These are phyloP conservation scores for Eretmocerus hayati DNA, from an alignment of 2,888 invertebrate genomes.

Conservation along the genomic window DNA sequence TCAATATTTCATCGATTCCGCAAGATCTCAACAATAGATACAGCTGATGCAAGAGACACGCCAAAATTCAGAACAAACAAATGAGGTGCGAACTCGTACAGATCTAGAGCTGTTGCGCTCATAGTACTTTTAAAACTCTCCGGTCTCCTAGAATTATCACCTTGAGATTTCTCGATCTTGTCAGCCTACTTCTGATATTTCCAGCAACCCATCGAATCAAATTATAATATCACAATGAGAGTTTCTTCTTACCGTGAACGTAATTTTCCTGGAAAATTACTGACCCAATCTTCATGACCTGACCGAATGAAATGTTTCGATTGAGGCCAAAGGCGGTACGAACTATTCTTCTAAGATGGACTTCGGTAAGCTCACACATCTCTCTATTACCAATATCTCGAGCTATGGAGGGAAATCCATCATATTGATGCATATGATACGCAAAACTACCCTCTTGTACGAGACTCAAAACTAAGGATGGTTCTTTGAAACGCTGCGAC, in stretches of 20 bases:
- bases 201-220: background rate
- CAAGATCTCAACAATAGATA: too few relatives aligned
- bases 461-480: slow-evolving; percentile 32
- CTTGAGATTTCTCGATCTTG: background rate
- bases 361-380: slow-evolving; percentile 33
- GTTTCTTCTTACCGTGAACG: background rate
- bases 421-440: slow-evolving; percentile 36
- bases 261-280: slow-evolving; percentile 27
- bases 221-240: background rate
- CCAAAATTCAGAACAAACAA: background rate
- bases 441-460: slow-evolving; percentile 33
- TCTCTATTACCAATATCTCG: slow-evolving; percentile 30
- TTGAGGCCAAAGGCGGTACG: background rate
- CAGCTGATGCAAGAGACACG: too few relatives aligned
- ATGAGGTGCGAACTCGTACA: slow-evolving; percentile 7
- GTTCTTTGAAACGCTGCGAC: slow-evolving; percentile 26
- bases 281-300: slow-evolving; percentile 1
- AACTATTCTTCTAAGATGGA: too few relatives aligned
- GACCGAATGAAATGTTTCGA: background rate
- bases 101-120: background rate
- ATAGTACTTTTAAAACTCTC: background rate
- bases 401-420: slow-evolving; percentile 34
- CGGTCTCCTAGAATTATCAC: background rate
- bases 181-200: background rate
- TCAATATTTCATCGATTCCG: too few relatives aligned